A percentile compares a stretch with the other conserved stretches of the same genome.
These are phyloP conservation scores for Gryllus longicercus DNA, from an alignment of 2,888 invertebrate species.

Conservation along the genomic window DNA sequence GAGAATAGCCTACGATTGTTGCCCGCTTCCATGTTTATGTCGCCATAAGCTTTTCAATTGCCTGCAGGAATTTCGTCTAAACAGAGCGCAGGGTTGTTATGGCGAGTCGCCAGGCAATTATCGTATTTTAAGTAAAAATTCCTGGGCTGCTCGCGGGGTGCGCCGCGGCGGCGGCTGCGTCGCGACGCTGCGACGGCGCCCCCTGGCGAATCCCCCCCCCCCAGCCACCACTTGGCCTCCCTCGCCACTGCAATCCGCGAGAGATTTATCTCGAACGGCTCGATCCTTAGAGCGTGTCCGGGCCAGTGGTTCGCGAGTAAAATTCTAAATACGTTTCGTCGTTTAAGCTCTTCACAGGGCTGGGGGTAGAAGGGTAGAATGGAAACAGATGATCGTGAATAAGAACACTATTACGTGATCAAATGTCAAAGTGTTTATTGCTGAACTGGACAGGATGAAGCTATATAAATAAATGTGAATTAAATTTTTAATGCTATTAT, in stretches of 20 bases:
- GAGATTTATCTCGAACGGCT: too few species aligned
- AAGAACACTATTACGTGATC: too few species aligned
- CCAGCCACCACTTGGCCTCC: background rate
- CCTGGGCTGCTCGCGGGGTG: background rate
- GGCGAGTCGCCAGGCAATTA: conserved; percentile 12
- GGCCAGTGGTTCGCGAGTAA: too few species aligned
- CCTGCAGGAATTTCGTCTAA: conserved; percentile 17
- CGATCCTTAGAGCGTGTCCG: too few species aligned
- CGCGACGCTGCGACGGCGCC: conserved; percentile 19
- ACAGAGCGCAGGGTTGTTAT: background rate
- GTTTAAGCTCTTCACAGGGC: too few species aligned
- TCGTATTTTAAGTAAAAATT: conserved; percentile 11
- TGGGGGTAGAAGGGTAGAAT: too few species aligned
- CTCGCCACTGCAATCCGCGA: background rate
- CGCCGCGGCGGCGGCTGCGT: background rate
- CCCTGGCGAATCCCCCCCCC: background rate
- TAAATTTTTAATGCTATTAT: too few species aligned
- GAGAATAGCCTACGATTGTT: conserved; percentile 11
- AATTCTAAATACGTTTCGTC: too few species aligned
- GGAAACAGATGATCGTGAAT: too few species aligned
- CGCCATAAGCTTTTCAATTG: conserved; percentile 17
- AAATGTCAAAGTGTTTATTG: too few species aligned
- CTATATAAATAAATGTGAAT: too few species aligned
- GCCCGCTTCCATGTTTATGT: conserved; percentile 17
- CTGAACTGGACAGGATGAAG: too few species aligned